Base-by-base conservation (phyloP, 2,113 vertebrate genomes). In the Narcine bancroftii region DNA sequence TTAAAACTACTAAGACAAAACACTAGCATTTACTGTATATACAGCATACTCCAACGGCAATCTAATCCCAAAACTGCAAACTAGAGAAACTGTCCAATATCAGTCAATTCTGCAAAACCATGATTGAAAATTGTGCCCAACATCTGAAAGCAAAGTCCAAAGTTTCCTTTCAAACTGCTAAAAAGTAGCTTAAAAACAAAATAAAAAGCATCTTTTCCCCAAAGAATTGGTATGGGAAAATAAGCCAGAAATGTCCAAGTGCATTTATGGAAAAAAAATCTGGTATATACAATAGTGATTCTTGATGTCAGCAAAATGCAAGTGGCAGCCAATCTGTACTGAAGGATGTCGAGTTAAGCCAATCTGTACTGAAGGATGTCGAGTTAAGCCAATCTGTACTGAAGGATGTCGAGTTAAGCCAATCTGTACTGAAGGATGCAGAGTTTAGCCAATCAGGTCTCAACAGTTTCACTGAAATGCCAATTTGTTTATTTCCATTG, bases 401-500 rank as follows among this genome's bases (percentile, higher is more conserved):
- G 95, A 96, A 96, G n/a, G n/a, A n/a, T n/a, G n/a, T n/a, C n/a
- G n/a, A n/a, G n/a, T n/a, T n/a, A n/a, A n/a, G n/a, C n/a, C n/a
- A n/a, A n/a, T n/a, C n/a, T n/a, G n/a, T n/a, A n/a, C n/a, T n/a
- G n/a, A n/a, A n/a, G 97, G 95, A 96, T 97, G 96, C 97, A 96
- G 96, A 96, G 96, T 97, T 98, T 96, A 97, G 97, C 97, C 96
- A 97, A 97, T 97, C 94, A 95, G 96, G 96, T 96, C 95, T 96
- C 96, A 96, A 95, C 97, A 97, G 96, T 97, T 97, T 96, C 96
- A 96, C 96, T 89, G 92, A 92, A 89, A 92, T 96, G 95, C 96
- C 96, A 95, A 96, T 96, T 95, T 96, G 95, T 97, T 97, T 98
- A 99, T 96, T 99, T 99, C 99, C 99, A 99, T 96, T 99, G 99